A percentile compares a stretch with the other conserved stretches of the same genome.
Conservation (phyloP, 2,797 vertebrate species). For the Sus cebifrons region DNA sequence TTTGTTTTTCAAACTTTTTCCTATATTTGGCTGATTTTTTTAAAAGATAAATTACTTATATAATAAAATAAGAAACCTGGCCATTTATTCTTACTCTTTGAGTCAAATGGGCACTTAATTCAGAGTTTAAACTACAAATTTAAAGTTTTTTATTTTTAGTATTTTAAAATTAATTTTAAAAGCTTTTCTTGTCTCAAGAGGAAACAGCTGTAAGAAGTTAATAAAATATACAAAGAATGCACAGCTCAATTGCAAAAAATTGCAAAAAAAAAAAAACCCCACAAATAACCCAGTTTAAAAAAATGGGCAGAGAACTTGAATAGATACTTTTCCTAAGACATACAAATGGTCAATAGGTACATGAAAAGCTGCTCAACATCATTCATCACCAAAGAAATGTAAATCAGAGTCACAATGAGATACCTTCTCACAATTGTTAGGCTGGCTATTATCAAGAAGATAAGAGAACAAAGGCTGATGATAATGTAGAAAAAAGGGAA, state of each 20-base stretch:
- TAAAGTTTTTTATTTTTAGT: neutral
- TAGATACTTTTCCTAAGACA: no score
- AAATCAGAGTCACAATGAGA: neutral
- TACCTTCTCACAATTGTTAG: neutral
- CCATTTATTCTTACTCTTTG: neutral
- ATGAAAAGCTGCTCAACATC: no score
- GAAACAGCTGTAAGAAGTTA: neutral
- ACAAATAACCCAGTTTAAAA: no score
- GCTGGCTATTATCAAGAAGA: neutral
- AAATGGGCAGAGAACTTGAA: no score
- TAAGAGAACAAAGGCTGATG: neutral
- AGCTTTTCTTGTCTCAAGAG: neutral
- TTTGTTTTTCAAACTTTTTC: conserved; percentile 13
- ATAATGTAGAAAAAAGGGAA: neutral
- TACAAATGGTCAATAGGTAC: no score
- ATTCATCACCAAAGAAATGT: neutral
- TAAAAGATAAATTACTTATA: conserved; percentile 2
- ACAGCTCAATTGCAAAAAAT: no score
- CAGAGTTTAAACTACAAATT: neutral
- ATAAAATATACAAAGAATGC: neutral
- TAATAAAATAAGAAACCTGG: neutral
- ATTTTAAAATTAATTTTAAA: neutral
- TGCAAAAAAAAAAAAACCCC: no score
- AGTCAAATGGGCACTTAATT: conserved; percentile 50
- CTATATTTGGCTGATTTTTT: neutral